Evolutionary conservation across 2,797 vertebrate species (phyloP), one percentile per base, ranked within the genome.

Genomic region (Prunella strophiata): DNA sequence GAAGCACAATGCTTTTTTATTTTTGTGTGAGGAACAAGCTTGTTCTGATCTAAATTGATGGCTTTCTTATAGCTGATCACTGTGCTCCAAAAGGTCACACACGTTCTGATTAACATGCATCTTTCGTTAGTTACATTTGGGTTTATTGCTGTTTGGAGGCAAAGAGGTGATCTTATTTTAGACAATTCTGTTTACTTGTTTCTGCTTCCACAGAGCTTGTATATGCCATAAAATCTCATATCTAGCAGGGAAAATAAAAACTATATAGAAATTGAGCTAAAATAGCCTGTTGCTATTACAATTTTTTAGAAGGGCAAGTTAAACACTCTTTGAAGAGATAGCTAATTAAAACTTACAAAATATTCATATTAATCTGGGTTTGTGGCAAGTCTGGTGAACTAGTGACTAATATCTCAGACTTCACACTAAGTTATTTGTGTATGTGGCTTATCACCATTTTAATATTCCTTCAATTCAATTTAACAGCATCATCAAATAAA

Each of bases 371-470:
- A 88, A 93, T 93, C 95, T 91, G 76, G 89, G 55, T 80, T 94
- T 95, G 85, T 94, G 73, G 67, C 91, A 93, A 88, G 57, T 75
- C 78, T 65, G 32, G 81, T 77, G 92, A 95, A 76, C 43, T 83
- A 85, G 85, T 55, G 59, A 95, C 45, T 61, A 95, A 72, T 88
- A 94, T 65, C 82, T 84, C 62, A 78, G 55, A 67, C 76, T 96
- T 95, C 84, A 50, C 74, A 78, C 66, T 47, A 85, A 95, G 79
- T 84, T 94, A 72, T 92, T 57, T 73, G 27, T 89, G 70, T 88
- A 38, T 93, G 85, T 94, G 81, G 66, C 91, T 97, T 95, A 96
- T 94, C 91, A 92, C 40, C 57, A 63, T 91, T 93, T 96, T 96
- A 90, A 89, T 91, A 93, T 92, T 95, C 58, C 94, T 97, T 62